A percentile compares a stretch with the other conserved stretches of the same genome.
Evolutionary conservation across 2,113 vertebrate species (phyloP).

Genomic region (Caretta caretta): DNA sequence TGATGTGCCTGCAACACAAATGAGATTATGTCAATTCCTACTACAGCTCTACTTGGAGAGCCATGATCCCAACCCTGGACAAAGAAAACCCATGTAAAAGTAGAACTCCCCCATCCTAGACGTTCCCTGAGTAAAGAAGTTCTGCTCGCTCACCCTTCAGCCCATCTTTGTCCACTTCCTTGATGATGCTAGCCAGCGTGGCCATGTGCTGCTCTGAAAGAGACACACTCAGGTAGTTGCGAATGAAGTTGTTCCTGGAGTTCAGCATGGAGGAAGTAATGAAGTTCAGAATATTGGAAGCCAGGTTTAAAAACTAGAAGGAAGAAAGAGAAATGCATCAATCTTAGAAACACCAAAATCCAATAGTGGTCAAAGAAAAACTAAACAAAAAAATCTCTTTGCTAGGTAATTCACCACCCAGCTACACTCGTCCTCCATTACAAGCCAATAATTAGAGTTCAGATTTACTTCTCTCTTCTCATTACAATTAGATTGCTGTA

Average conservation of each 20-base stretch:
- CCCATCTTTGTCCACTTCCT: slow-evolving; percentile 97
- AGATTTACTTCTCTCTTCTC: background rate
- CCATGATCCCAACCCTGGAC: background rate
- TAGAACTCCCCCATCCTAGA: background rate
- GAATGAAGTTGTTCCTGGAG: slow-evolving; percentile 97
- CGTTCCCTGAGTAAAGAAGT: background rate
- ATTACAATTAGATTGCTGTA: background rate
- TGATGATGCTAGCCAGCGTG: slow-evolving; percentile 96
- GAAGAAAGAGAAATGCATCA: background rate
- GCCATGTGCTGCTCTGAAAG: slow-evolving; percentile 98
- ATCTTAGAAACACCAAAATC: background rate
- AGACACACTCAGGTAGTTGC: slow-evolving; percentile 97
- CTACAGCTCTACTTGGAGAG: accelerated
- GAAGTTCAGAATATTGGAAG: slow-evolving; percentile 97
- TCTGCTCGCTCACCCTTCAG: slow-evolving; percentile 86
- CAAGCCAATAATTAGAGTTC: accelerated
- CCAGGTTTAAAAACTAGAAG: slow-evolving; percentile 92
- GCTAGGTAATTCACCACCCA: background rate
- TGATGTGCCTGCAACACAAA: slow-evolving; percentile 84
- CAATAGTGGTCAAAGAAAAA: background rate
- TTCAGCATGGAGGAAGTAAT: slow-evolving; percentile 98
- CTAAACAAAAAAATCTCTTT: background rate
- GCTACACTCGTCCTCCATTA: background rate
- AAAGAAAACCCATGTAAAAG: background rate
- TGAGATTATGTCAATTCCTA: background rate